Percentiles rank a stretch among this genome's conserved stretches.
Conservation (phyloP, 2,797 vertebrate genomes). For the Platyrinchus mystaceus region DNA sequence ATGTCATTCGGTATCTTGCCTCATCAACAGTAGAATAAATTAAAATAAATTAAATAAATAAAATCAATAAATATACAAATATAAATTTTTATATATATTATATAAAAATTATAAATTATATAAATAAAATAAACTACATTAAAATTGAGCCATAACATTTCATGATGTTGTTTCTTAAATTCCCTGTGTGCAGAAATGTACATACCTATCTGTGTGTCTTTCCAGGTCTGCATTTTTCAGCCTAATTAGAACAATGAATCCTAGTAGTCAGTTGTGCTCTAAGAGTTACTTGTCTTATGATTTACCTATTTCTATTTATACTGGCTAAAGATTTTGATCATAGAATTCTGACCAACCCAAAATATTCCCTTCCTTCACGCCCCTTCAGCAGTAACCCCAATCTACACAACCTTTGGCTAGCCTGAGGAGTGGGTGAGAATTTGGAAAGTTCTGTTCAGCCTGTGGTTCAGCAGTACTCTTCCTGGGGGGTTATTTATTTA, state of each 20-base stretch:
- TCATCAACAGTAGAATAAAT: background rate
- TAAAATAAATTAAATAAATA: no score
- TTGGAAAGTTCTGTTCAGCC: background rate
- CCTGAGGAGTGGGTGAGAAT: background rate
- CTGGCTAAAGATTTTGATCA: background rate
- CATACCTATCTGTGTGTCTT: background rate
- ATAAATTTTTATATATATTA: no score
- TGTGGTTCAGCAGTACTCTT: background rate
- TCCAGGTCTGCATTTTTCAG: background rate
- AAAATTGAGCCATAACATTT: background rate
- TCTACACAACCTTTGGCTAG: background rate
- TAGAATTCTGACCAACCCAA: background rate
- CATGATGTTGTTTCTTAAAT: background rate
- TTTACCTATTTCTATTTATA: background rate
- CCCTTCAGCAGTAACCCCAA: background rate
- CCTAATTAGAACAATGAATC: background rate
- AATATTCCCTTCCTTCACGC: background rate
- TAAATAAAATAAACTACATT: background rate
- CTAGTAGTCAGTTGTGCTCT: background rate
- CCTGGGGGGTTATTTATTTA: background rate
- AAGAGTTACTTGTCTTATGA: background rate
- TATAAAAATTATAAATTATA: no score
- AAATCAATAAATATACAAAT: no score
- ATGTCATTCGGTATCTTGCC: background rate
- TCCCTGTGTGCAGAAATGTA: background rate